Evolutionary conservation across 1,140 invertebrate species (phyloP).

Genomic region (Nomia melanderi): DNA sequence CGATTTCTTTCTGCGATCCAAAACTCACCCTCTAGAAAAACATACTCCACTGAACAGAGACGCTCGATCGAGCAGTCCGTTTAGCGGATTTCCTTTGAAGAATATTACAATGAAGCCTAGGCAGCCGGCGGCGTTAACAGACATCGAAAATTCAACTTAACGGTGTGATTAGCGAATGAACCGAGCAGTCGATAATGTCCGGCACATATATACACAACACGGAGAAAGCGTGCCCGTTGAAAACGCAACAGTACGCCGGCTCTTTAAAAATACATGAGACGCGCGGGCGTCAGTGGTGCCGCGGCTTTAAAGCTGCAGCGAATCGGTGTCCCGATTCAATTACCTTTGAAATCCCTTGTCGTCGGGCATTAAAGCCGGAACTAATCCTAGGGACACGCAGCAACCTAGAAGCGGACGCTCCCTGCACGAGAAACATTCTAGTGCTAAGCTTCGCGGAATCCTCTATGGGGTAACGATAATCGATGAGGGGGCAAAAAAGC

Average conservation of each 20-base stretch:
- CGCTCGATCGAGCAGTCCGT: no score
- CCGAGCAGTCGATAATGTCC: background rate
- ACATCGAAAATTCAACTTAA: background rate
- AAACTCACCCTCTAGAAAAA: no score
- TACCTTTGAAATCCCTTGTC: constrained; percentile 65
- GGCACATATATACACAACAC: background rate
- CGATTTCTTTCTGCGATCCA: no score
- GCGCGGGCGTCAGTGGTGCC: background rate
- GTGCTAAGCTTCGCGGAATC: constrained; percentile 50
- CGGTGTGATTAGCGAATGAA: background rate
- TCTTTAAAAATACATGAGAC: constrained; percentile 16
- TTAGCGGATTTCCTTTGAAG: no score
- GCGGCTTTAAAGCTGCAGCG: constrained; percentile 10
- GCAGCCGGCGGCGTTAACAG: background rate
- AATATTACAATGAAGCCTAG: no score
- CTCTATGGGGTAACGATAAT: constrained; percentile 59
- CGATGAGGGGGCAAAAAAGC: constrained; percentile 33
- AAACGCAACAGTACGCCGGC: background rate
- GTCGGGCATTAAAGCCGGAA: constrained; percentile 62
- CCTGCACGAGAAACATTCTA: background rate
- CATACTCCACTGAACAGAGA: no score
- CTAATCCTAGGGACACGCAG: constrained; percentile 57
- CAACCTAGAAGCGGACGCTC: constrained; percentile 49
- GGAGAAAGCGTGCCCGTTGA: background rate
- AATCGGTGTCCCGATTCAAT: constrained; percentile 61